These are phyloP conservation scores for Drosophila leontia DNA, from an alignment of 1,140 invertebrate genomes.

Conservation along the genomic window DNA sequence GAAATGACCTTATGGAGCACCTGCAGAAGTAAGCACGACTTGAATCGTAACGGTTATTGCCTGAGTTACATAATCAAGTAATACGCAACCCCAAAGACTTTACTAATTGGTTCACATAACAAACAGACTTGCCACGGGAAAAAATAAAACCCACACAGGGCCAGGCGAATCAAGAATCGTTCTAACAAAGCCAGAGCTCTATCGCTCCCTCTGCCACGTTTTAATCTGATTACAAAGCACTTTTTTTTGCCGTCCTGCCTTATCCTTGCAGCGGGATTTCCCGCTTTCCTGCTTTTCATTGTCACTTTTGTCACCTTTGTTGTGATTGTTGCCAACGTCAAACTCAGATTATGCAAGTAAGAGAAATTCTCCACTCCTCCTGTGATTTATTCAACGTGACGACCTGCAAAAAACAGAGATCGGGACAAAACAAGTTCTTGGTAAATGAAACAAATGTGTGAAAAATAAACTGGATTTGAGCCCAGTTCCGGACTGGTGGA, in stretches of 20 bases:
- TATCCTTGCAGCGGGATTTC: conserved; percentile 34
- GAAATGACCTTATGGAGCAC: conserved; percentile 12
- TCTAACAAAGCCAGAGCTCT: conserved; percentile 34
- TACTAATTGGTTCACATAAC: conserved; percentile 53
- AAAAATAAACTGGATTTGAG: conserved; percentile 23
- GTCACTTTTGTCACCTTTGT: conserved; percentile 57
- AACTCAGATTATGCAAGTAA: conserved; percentile 44
- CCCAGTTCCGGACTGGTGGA: not conserved
- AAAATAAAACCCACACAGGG: not conserved
- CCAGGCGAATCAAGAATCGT: conserved; percentile 42
- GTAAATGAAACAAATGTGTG: conserved; percentile 38
- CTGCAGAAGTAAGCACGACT: not conserved
- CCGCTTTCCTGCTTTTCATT: conserved; percentile 38
- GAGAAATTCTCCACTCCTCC: not conserved
- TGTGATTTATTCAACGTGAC: conserved; percentile 33
- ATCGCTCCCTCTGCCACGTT: conserved; percentile 7
- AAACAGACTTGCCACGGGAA: conserved; percentile 18
- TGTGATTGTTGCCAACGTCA: conserved; percentile 46
- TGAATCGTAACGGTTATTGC: conserved; percentile 2
- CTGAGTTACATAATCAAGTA: conserved; percentile 17
- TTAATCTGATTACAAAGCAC: conserved; percentile 60
- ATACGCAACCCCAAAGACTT: conserved; percentile 26
- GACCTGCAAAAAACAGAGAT: not conserved
- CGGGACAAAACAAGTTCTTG: conserved; percentile 5
- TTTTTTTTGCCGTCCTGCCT: conserved; percentile 43